Evolutionary conservation across 2,113 vertebrate species (phyloP), one percentile per base, ranked within the genome.

Genomic region (Semicossyphus pulcher): DNA sequence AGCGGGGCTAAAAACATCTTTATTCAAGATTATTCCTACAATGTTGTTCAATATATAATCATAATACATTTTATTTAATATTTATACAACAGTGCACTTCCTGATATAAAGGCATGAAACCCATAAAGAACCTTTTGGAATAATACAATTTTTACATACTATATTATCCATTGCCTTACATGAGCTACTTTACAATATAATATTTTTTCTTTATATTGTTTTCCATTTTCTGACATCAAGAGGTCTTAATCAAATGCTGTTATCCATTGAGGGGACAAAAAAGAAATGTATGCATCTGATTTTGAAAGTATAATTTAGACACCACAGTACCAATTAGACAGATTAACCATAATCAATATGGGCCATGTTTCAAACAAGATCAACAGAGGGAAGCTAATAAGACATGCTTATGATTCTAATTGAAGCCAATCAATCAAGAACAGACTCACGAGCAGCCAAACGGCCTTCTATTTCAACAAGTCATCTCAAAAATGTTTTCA

Each of bases 401-500:
- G 32, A 53, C 39, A 45, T 49, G 45, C 20, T 56, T 32, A 56
- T 42, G 42, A 49, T 44, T 44, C n/a, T 29, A 23, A n/a, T 7
- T 76, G 63, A 45, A 58, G 34, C 32, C 44, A 61, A 18, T 47
- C 8, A 3, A 10, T 63, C 18, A 42, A 49, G 21, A 59, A 54
- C 14, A 45, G 66, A 56, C 44, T 32, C 28, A 53, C 32, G 56
- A 18, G 29, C 36, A 36, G 52, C 58, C 54, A 41, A 60, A 59
- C 11, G 65, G 31, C 25, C 21, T 20, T 23, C 15, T 20, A 15
- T 48, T 62, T 34, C 21, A 29, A 34, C 25, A 53, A 66, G n/a
- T n/a, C n/a, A 66, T 32, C 21, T 26, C n/a, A n/a, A n/a, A 44
- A 48, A 63, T 21, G 36, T 48, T 20, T 32, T 56, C 54, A 1